phyloP scores from a whole-genome alignment of 1,140 invertebrate species.

The Apis dorsata region DNA sequence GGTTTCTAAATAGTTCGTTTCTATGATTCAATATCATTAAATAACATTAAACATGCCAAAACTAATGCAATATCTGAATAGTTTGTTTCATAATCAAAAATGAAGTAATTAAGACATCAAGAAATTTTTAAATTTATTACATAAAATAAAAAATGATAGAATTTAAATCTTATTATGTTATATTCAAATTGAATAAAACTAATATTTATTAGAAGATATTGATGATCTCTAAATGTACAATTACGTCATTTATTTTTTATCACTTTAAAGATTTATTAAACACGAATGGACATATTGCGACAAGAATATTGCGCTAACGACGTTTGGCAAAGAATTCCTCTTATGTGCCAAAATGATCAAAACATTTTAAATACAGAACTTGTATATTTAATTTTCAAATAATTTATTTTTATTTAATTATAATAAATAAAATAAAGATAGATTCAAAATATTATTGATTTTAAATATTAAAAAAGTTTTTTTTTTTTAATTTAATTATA shows the following conservation, averaged over 20 bases:
- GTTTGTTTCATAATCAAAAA: too few species aligned
- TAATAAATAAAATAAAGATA: not conserved
- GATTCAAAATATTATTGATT: not conserved
- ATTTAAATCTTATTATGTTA: not conserved
- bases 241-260: not conserved
- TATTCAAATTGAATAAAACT: too few species aligned
- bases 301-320: constrained; percentile 1
- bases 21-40: not conserved
- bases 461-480: not conserved
- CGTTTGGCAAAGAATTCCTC: constrained; percentile 37
- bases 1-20: not conserved
- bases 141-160: not conserved
- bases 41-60: not conserved
- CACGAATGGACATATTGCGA: not conserved
- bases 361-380: constrained; percentile 7
- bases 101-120: not conserved
- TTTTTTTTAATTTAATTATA: not conserved
- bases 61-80: not conserved
- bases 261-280: not conserved
- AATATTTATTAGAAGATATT: too few species aligned
- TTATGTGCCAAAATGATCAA: constrained; percentile 49
- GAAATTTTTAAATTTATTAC: not conserved
- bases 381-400: not conserved
- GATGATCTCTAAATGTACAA: not conserved
- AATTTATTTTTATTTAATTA: not conserved